Percentiles rank a stretch among this genome's conserved stretches.
These are phyloP conservation scores for Hypomecis punctinalis DNA, from an alignment of 2,888 invertebrate species.

Conservation along the genomic window DNA sequence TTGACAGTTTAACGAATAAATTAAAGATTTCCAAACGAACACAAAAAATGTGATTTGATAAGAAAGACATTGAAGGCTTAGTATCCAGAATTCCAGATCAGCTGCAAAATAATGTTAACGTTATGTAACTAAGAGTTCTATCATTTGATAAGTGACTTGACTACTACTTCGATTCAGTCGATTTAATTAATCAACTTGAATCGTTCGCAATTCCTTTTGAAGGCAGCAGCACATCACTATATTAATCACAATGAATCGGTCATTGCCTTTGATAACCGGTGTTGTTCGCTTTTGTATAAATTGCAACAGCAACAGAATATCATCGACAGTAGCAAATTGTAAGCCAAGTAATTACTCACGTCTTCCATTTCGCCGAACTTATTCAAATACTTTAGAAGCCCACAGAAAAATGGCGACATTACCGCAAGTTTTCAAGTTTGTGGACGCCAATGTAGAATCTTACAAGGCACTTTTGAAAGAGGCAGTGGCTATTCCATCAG, in stretches of 20 bases:
- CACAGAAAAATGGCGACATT: constrained; percentile 70
- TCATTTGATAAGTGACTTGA: no score
- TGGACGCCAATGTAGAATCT: constrained; percentile 90
- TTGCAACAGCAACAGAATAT: constrained; percentile 56
- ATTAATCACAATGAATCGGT: constrained; percentile 38
- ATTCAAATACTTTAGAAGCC: constrained; percentile 55
- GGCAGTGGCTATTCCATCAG: constrained; percentile 96
- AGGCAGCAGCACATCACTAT: constrained; percentile 25
- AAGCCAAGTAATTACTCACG: constrained; percentile 46
- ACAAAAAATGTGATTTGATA: no score
- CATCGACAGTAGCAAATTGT: constrained; percentile 48
- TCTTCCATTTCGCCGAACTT: constrained; percentile 46
- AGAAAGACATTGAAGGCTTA: no score
- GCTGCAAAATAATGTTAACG: no score
- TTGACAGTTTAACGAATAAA: no score
- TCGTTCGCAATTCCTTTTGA: background rate
- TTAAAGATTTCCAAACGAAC: no score
- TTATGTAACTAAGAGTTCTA: no score
- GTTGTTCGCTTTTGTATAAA: constrained; percentile 37
- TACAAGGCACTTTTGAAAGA: constrained; percentile 93
- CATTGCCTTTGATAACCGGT: constrained; percentile 47
- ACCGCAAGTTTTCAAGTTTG: constrained; percentile 86
- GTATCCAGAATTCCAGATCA: no score
- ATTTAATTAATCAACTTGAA: no score
- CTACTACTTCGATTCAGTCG: no score